These are phyloP conservation scores for Myotis findleyi DNA, from an alignment of 2,797 vertebrate species.

Conservation along the genomic window DNA sequence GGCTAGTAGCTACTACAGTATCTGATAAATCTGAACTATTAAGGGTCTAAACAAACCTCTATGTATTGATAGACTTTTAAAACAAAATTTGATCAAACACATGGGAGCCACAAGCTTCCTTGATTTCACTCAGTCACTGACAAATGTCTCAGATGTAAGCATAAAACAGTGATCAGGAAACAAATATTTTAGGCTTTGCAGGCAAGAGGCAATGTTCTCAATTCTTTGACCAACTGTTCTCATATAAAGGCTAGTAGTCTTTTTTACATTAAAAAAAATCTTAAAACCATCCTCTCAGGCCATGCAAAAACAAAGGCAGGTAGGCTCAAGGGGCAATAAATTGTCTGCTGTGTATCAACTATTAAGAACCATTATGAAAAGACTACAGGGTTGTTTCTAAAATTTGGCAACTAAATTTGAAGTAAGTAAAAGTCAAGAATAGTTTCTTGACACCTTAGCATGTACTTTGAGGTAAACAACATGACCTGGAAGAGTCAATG, in stretches of 20 bases:
- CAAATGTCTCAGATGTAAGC: background rate
- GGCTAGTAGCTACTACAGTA: background rate
- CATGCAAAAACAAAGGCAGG: background rate
- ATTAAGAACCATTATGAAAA: conserved; percentile 1
- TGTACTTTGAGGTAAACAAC: conserved; percentile 25
- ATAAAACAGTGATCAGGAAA: background rate
- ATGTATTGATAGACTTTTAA: background rate
- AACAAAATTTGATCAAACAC: background rate
- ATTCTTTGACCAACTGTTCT: conserved; percentile 32
- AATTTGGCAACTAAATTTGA: conserved; percentile 31
- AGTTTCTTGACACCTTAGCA: background rate
- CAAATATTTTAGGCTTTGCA: conserved; percentile 14
- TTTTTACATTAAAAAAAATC: conserved; percentile 5
- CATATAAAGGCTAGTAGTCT: background rate
- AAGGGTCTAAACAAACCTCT: background rate
- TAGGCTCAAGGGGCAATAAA: background rate
- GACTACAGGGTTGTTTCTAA: background rate
- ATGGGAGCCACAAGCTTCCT: background rate
- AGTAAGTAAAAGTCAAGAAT: conserved; percentile 2
- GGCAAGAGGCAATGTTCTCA: background rate
- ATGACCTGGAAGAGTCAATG: background rate
- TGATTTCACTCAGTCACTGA: conserved; percentile 15
- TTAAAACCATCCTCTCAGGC: conserved; percentile 3
- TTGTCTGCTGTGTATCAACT: background rate
- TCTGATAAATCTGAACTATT: conserved; percentile 31